Conservation (phyloP, 2,888 invertebrate genomes). For the Watsonalla binaria region DNA sequence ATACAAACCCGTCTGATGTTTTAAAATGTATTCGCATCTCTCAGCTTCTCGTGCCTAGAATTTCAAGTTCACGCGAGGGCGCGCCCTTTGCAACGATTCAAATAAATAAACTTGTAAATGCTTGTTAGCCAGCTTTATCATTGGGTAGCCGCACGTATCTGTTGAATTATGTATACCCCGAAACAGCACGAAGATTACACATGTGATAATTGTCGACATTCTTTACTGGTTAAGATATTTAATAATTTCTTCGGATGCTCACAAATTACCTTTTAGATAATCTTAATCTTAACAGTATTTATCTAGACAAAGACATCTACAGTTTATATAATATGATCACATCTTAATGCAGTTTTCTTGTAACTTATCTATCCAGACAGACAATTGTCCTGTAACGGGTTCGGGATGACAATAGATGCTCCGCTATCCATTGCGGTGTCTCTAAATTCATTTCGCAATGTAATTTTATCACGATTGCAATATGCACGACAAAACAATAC, state of each 20-base stretch:
- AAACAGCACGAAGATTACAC: neutral
- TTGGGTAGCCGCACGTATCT: neutral
- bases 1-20: neutral
- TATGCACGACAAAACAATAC: neutral
- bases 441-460: neutral
- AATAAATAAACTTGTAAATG: neutral
- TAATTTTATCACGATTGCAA: slow-evolving; percentile 1
- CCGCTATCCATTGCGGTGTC: neutral
- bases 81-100: neutral
- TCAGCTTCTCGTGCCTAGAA: neutral
- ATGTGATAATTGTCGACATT: neutral
- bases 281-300: neutral
- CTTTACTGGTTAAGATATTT: neutral
- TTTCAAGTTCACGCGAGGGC: neutral
- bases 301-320: neutral
- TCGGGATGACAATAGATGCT: neutral
- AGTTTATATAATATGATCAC: neutral
- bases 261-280: neutral
- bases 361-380: neutral
- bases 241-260: neutral
- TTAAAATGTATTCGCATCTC: neutral
- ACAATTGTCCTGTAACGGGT: neutral
- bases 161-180: neutral
- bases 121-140: neutral
- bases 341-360: neutral